Percentiles rank a stretch among this genome's conserved stretches.
Conservation (phyloP, 2,113 vertebrate species). For the Bombycilla garrulus region DNA sequence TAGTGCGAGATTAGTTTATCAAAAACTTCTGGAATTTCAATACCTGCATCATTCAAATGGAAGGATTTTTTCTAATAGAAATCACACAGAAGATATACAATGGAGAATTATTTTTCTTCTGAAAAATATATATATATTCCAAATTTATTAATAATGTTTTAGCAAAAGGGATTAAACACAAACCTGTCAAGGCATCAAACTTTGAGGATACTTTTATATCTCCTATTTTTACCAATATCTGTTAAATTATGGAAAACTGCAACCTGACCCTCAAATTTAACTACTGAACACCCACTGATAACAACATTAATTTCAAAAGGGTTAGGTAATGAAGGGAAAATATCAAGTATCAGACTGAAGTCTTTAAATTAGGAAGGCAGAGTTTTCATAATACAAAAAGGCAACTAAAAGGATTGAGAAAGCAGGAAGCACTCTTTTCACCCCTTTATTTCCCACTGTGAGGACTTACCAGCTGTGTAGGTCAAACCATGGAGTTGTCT, state of each 20-base stretch:
- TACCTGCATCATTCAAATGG: neutral
- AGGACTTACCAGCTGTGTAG: neutral
- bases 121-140: neutral
- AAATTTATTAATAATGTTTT: neutral
- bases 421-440: neutral
- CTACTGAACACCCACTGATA: neutral
- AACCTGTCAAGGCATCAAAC: neutral
- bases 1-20: neutral
- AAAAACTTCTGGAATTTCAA: neutral
- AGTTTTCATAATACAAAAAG: neutral
- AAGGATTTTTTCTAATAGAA: neutral
- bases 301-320: neutral
- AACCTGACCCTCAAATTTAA: neutral
- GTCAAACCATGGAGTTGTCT: neutral
- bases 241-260: neutral
- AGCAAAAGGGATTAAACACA: neutral
- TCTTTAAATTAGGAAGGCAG: neutral
- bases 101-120: neutral
- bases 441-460: neutral
- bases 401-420: neutral
- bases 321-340: neutral
- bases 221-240: neutral
- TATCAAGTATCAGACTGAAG: neutral
- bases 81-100: neutral
- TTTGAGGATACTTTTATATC: neutral